Conservation (phyloP, 1,140 invertebrate species). For the Heliconius congener region DNA sequence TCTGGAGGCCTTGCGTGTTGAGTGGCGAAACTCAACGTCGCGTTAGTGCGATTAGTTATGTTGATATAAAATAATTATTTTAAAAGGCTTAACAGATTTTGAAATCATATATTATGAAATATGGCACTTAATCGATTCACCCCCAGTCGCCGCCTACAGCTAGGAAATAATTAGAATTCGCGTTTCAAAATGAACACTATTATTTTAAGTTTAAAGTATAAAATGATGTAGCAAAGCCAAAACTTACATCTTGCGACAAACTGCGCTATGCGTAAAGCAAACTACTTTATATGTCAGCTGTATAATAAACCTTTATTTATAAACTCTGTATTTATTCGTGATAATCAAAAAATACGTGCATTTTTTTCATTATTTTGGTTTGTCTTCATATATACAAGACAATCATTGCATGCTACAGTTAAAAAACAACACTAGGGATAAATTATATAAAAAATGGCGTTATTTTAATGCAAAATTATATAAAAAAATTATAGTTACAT, state of each 20-base stretch:
- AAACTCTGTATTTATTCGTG: background rate
- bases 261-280: conserved; percentile 1
- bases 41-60: too few relatives aligned
- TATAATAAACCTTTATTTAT: background rate
- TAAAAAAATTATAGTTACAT: background rate
- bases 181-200: background rate
- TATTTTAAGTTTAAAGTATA: background rate
- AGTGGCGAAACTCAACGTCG: too few relatives aligned
- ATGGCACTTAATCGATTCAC: conserved; percentile 2
- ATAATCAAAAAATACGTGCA: background rate
- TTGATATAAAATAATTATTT: background rate
- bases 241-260: background rate
- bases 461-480: background rate
- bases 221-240: background rate
- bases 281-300: background rate
- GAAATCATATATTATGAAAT: background rate
- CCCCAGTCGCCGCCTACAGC: background rate
- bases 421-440: too few relatives aligned
- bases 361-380: too few relatives aligned
- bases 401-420: too few relatives aligned
- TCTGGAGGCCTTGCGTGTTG: too few relatives aligned
- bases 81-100: background rate
- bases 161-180: background rate
- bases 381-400: too few relatives aligned
- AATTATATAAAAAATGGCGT: too few relatives aligned